phyloP scores from a whole-genome alignment of 2,113 vertebrate genomes.

The Gobiocypris rarus region DNA sequence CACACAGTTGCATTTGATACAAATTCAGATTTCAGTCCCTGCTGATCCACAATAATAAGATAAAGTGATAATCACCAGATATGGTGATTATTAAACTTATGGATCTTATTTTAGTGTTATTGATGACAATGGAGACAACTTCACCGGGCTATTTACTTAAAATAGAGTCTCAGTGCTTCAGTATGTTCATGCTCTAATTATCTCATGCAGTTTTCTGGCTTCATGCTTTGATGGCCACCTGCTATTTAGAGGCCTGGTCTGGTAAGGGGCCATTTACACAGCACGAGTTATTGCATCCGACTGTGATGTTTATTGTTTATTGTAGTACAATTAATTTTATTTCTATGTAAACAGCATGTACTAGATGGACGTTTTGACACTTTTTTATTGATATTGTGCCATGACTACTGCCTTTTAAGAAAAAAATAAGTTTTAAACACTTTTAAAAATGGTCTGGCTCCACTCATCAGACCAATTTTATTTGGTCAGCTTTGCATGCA shows the following conservation, averaged over 20 bases:
- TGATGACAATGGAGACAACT: neutral
- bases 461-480: neutral
- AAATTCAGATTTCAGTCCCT: neutral
- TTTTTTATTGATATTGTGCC: neutral
- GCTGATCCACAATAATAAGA: neutral
- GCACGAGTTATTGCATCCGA: neutral
- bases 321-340: neutral
- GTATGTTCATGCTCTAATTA: conserved; percentile 49
- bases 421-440: neutral
- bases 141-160: conserved; percentile 33
- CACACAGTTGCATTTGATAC: neutral
- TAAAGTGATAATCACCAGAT: neutral
- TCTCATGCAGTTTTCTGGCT: conserved; percentile 37
- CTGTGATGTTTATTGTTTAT: neutral
- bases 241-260: conserved; percentile 22
- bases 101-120: neutral
- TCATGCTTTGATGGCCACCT: conserved; percentile 43
- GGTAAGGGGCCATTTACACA: neutral
- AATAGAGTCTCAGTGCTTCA: neutral
- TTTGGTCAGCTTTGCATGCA: too few relatives aligned
- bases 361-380: neutral
- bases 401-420: neutral
- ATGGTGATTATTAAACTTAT: neutral
- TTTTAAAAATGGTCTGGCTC: too few relatives aligned
- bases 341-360: neutral